These are phyloP conservation scores for Chaenocephalus aceratus DNA, from an alignment of 2,113 vertebrate species.

Conservation along the genomic window DNA sequence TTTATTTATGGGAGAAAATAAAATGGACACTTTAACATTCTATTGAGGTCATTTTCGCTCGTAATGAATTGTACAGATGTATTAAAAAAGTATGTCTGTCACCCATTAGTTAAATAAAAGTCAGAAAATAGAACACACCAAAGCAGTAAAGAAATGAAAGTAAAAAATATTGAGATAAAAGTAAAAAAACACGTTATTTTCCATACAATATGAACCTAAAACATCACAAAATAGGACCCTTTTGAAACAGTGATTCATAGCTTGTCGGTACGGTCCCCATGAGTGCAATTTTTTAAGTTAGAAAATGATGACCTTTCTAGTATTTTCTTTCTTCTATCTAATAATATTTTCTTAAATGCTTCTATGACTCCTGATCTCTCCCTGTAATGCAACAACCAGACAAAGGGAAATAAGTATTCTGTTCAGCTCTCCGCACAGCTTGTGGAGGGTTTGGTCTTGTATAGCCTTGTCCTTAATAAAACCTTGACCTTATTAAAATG, in stretches of 20 bases:
- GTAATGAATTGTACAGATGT: too few relatives aligned
- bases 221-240: too few relatives aligned
- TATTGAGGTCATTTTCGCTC: too few relatives aligned
- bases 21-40: too few relatives aligned
- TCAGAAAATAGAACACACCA: too few relatives aligned
- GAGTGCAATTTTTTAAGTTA: not conserved
- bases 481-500: constrained; percentile 1
- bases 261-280: not conserved
- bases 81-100: too few relatives aligned
- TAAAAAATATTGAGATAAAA: too few relatives aligned
- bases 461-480: not conserved
- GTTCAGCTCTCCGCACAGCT: not conserved
- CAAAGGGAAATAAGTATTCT: not conserved
- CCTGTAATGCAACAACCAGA: not conserved
- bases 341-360: not conserved
- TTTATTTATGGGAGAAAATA: too few relatives aligned
- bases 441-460: not conserved
- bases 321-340: not conserved
- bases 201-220: too few relatives aligned
- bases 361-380: not conserved
- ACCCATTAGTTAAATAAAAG: too few relatives aligned
- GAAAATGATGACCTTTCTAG: not conserved
- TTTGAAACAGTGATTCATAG: not conserved
- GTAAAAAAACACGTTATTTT: too few relatives aligned
- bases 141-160: too few relatives aligned